These are phyloP conservation scores for Semotilus atromaculatus DNA, from an alignment of 2,797 vertebrate species.

Conservation along the genomic window DNA sequence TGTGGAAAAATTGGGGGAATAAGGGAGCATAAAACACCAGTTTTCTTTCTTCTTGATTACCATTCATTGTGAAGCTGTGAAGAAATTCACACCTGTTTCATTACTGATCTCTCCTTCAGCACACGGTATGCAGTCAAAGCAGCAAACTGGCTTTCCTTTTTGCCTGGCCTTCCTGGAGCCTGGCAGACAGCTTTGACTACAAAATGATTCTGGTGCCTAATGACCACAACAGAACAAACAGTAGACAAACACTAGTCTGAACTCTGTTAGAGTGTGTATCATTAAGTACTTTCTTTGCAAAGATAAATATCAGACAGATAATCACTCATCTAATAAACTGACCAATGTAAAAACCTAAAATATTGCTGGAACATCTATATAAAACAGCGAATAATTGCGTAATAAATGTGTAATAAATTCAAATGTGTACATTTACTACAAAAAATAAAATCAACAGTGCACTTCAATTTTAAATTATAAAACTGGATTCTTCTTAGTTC, in stretches of 20 bases:
- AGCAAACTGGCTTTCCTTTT: slow-evolving; percentile 75
- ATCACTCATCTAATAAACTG: no score
- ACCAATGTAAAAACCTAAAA: no score
- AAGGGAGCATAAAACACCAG: neutral
- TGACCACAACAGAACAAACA: slow-evolving; percentile 25
- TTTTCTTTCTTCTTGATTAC: neutral
- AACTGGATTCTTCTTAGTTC: slow-evolving; percentile 37
- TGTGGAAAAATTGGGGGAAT: slow-evolving; percentile 47
- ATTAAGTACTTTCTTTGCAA: no score
- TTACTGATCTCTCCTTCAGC: slow-evolving; percentile 77
- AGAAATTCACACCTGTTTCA: slow-evolving; percentile 32
- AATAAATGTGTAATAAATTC: neutral
- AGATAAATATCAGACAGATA: no score
- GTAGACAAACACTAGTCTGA: neutral
- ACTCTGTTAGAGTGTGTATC: no score
- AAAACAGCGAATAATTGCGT: neutral
- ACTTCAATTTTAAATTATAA: neutral
- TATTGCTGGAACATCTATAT: no score
- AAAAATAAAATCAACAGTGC: neutral
- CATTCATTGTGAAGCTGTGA: neutral
- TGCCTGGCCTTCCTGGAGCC: slow-evolving; percentile 72
- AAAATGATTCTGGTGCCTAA: slow-evolving; percentile 73
- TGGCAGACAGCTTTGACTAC: slow-evolving; percentile 73
- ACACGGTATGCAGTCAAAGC: slow-evolving; percentile 78
- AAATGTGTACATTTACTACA: neutral